Conservation (phyloP, 92 coral and sea anemone genomes). For the Muricea muricata region DNA sequence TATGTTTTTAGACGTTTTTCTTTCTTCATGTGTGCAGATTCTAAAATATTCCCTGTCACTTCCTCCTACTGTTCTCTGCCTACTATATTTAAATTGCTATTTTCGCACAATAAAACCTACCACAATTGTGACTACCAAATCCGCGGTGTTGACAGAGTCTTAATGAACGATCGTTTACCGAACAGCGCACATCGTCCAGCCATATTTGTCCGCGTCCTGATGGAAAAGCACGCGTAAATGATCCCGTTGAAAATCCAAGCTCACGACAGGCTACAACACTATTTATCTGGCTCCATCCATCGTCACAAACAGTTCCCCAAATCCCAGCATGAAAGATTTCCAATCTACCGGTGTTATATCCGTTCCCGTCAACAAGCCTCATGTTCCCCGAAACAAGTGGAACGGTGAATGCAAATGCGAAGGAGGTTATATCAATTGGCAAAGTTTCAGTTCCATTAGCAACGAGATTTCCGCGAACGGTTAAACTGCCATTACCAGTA, state of each 20-base stretch:
- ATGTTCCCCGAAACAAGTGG: background rate
- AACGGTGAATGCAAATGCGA: too few species aligned
- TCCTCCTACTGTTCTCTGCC: too few species aligned
- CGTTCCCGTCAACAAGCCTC: slow-evolving; percentile 67
- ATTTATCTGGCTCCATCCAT: slow-evolving; percentile 48
- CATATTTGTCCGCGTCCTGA: slow-evolving; percentile 63
- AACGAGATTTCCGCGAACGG: slow-evolving; percentile 66
- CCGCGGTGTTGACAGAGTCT: slow-evolving; percentile 63
- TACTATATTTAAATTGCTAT: too few species aligned
- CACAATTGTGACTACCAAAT: slow-evolving; percentile 61
- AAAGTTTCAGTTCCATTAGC: slow-evolving; percentile 56
- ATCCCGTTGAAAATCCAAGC: slow-evolving; percentile 75
- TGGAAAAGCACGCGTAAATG: slow-evolving; percentile 49
- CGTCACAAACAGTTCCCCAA: slow-evolving; percentile 77
- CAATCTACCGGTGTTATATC: slow-evolving; percentile 67
- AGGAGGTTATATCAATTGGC: background rate
- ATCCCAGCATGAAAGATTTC: slow-evolving; percentile 67
- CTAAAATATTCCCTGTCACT: too few species aligned
- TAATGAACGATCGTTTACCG: slow-evolving; percentile 61
- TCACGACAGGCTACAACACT: slow-evolving; percentile 73
- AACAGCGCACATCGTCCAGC: slow-evolving; percentile 72
- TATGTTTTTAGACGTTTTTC: too few species aligned
- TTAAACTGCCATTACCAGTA: slow-evolving; percentile 54
- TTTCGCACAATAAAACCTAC: slow-evolving; percentile 53
- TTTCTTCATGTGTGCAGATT: too few species aligned